These are phyloP conservation scores for Embiotoca jacksoni DNA, from an alignment of 2,113 vertebrate genomes.

Conservation along the genomic window DNA sequence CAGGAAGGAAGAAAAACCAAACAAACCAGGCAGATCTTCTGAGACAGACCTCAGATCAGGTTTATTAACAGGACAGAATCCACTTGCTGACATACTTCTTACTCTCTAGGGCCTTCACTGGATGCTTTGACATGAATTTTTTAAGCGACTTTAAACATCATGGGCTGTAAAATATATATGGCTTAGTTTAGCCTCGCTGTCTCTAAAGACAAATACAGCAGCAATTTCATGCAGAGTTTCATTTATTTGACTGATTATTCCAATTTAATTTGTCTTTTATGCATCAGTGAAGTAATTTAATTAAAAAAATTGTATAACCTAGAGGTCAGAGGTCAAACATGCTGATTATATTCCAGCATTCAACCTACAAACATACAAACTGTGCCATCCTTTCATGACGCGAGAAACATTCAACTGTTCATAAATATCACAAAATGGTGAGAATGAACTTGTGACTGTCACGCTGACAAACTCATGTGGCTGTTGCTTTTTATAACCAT, in stretches of 20 bases:
- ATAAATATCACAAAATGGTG: constrained; percentile 6
- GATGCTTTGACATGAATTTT: not conserved
- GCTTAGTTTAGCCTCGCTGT: not conserved
- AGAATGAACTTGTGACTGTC: constrained; percentile 36
- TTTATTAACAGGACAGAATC: not conserved
- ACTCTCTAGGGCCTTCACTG: not conserved
- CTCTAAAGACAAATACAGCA: not conserved
- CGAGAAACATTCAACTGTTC: constrained; percentile 9
- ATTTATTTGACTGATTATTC: not conserved
- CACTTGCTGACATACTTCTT: not conserved
- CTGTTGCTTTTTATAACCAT: constrained; percentile 40
- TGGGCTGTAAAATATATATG: not conserved
- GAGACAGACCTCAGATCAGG: not conserved
- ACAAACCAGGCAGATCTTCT: not conserved
- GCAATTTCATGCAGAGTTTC: not conserved
- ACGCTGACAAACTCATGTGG: constrained; percentile 12
- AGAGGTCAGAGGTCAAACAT: not conserved
- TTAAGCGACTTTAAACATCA: constrained; percentile 1
- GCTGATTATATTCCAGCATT: not conserved
- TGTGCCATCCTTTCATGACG: not conserved
- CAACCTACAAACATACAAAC: not conserved
- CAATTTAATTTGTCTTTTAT: too few relatives aligned
- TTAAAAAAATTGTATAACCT: rapidly evolving
- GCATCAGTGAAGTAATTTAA: not conserved
- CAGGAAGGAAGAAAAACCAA: not conserved